phyloP scores from a whole-genome alignment of 1,140 invertebrate species.

The Arion vulgaris region DNA sequence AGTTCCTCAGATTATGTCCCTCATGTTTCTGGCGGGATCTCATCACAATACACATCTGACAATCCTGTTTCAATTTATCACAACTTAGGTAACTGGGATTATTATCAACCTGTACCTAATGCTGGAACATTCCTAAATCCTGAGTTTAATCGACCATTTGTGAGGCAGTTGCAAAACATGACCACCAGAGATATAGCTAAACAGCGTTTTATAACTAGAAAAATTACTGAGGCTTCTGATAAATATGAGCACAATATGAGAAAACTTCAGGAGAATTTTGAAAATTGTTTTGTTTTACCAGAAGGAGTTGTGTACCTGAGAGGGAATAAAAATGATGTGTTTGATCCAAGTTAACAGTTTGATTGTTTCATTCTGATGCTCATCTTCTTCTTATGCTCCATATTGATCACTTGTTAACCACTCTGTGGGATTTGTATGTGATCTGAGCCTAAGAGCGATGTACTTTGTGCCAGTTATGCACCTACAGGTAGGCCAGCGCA shows the following conservation, averaged over 20 bases:
- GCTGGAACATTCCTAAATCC: conserved; percentile 58
- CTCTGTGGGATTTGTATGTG: too few relatives aligned
- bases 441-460: too few relatives aligned
- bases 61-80: not conserved
- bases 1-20: not conserved
- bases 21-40: not conserved
- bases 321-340: not conserved
- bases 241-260: conserved; percentile 58
- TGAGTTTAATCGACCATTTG: conserved; percentile 59
- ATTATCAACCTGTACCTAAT: conserved; percentile 56
- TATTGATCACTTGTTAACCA: too few relatives aligned
- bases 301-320: not conserved
- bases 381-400: too few relatives aligned
- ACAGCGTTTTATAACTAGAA: conserved; percentile 33
- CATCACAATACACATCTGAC: not conserved
- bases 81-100: conserved; percentile 44
- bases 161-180: conserved; percentile 41
- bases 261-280: conserved; percentile 44
- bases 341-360: too few relatives aligned
- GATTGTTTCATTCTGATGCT: too few relatives aligned
- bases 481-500: too few relatives aligned
- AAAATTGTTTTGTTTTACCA: conserved; percentile 2
- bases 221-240: conserved; percentile 51
- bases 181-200: conserved; percentile 23
- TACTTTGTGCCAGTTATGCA: too few relatives aligned